Base-by-base conservation (phyloP, 2,113 vertebrate genomes). In the Redunca redunca region DNA sequence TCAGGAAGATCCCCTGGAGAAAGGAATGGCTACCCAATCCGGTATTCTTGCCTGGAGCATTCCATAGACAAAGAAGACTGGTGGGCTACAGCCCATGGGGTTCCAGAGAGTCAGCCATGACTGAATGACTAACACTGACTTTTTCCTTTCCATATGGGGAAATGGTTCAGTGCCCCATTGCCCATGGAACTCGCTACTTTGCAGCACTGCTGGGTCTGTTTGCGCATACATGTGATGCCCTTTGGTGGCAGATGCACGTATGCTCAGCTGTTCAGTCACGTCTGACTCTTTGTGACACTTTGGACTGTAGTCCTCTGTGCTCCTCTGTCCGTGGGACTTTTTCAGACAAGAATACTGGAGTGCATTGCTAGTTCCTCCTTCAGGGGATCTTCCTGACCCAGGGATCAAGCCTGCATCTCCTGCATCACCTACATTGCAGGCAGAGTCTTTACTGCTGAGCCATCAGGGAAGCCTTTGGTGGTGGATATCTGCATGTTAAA, bases 61-160 rank as follows among this genome's bases (percentile, higher is more conserved):
- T 77, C 40, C 40, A 43, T 26, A 2, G 1, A 43, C 40, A 43
- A 43, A 77, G 36, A 77, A 77, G 40, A 11, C 40, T 77, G 71
- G 23, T 26, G 36, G 71, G 23, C 71, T 77, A 14, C 15, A 43
- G 71, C 23, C 40, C 40, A 26, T 25, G 71, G 71, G 71, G 23
- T 14, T 40, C 12, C 71, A 77, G 40, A 77, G 23, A 43, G 71
- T 77, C 23, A 43, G 21, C 25, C 71, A 43, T 14, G 71, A 77
- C 36, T 77, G 40, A 77, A 26, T 26, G 23, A 43, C 12, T 77
- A 43, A 26, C 12, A 15, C 71, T 26, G 6, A 26, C 23, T 77
- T 77, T 77, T 74, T 26, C 88, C 92, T 96, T 97, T 97, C 93
- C 88, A 46, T 48, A 40, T 50, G 89, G 91, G 88, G 67, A 97